phyloP scores from a whole-genome alignment of 2,113 vertebrate species.

The Nothobranchius kuhntae region DNA sequence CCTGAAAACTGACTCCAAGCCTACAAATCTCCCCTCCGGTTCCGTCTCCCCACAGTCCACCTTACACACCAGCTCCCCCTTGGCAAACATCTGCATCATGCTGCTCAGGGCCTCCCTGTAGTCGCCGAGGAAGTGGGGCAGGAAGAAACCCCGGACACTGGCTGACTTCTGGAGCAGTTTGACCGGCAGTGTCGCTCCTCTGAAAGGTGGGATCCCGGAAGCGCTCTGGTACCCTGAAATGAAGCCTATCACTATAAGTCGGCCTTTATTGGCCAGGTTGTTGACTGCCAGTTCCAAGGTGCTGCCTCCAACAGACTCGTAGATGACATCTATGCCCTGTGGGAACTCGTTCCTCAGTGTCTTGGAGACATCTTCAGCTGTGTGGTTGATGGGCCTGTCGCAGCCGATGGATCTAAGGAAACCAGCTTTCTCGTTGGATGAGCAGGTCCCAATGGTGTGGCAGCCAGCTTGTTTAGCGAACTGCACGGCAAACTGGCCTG shows the following conservation, averaged over 20 bases:
- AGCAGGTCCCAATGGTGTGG: slow-evolving; percentile 92
- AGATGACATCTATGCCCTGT: slow-evolving; percentile 86
- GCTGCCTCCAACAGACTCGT: slow-evolving; percentile 89
- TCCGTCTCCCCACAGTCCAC: slow-evolving; percentile 85
- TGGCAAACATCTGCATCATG: slow-evolving; percentile 84
- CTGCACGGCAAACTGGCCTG: slow-evolving; percentile 91
- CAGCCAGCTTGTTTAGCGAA: slow-evolving; percentile 89
- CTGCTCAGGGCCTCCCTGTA: slow-evolving; percentile 81
- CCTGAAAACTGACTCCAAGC: slow-evolving; percentile 88
- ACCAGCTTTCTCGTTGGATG: slow-evolving; percentile 84
- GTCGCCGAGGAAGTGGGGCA: slow-evolving; percentile 85
- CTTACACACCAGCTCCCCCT: slow-evolving; percentile 85
- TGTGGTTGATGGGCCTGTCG: slow-evolving; percentile 88
- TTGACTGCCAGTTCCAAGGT: slow-evolving; percentile 86
- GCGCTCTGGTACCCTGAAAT: slow-evolving; percentile 87
- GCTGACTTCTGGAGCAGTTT: slow-evolving; percentile 90
- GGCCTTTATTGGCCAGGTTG: slow-evolving; percentile 83
- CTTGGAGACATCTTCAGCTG: slow-evolving; percentile 77
- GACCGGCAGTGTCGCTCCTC: slow-evolving; percentile 79
- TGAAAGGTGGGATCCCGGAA: slow-evolving; percentile 81
- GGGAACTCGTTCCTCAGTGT: slow-evolving; percentile 85
- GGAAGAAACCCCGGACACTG: slow-evolving; percentile 88
- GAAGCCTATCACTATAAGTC: slow-evolving; percentile 90
- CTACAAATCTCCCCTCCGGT: slow-evolving; percentile 84
- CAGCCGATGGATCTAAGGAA: slow-evolving; percentile 91